Evolutionary conservation across 2,113 vertebrate species (phyloP), one percentile per base, ranked within the genome.

Genomic region (Saccopteryx bilineata): DNA sequence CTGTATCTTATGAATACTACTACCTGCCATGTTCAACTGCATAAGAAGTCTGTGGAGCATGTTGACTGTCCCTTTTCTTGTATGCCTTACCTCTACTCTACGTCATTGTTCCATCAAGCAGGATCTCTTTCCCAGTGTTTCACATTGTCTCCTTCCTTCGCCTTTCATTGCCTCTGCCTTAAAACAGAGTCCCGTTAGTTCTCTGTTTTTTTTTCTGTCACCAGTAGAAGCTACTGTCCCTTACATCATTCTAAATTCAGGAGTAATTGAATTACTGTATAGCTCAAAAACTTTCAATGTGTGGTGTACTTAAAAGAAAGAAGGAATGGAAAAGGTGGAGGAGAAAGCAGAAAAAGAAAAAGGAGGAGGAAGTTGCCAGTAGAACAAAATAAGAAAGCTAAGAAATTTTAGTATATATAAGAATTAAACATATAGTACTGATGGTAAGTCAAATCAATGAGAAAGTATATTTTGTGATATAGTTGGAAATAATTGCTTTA

Each of bases 401-500:
- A 68, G 5, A 66, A 28, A 61, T 69, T 72, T 81, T 78, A 9
- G 48, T 78, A 5, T 33, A 39, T 72, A 1, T 39, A 87, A 92
- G 52, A 52, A 71, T 74, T 63, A 9, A 86, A 50, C 26, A 54
- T 65, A 54, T 15, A 63, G 5, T 95, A n/a, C 26, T n/a, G n/a
- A 75, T 75, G 19, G 14, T 5, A 79, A 78, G 14, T 87, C 5
- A 93, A 48, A 72, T 78, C 56, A 79, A 60, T 26, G 28, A 19
- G 19, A 92, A 90, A 63, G 21, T 86, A 31, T 76, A 88, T 90
- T 82, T 82, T 13, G 63, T 86, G 14, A 18, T 80, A 72, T 78
- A 56, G 23, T 68, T 96, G 24, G 81, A 33, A 80, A 71, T 69
- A 83, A 39, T 50, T 80, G n/a, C 15, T 96, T 85, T 58, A 89